Percentiles rank a stretch among this genome's conserved stretches.
Evolutionary conservation across 2,888 invertebrate species (phyloP).

Genomic region (Galerucella calmariensis): DNA sequence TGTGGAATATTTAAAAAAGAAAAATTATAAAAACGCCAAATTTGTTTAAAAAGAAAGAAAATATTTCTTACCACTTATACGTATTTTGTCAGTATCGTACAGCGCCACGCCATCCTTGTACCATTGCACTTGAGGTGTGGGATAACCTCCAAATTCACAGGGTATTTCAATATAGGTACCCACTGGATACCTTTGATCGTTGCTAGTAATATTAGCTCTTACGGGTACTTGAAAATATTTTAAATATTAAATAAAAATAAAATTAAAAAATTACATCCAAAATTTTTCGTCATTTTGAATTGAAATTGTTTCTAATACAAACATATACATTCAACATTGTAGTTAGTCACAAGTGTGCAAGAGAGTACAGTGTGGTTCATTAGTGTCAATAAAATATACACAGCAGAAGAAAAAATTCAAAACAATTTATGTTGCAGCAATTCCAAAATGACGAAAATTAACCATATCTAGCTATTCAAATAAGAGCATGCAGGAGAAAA

Average conservation of each 20-base stretch:
- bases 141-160: slow-evolving; percentile 83
- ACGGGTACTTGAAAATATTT: slow-evolving; percentile 70
- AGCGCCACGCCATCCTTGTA: slow-evolving; percentile 78
- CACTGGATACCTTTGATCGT: slow-evolving; percentile 70
- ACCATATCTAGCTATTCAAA: neutral
- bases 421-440: neutral
- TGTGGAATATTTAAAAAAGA: too few species aligned
- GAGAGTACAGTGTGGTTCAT: neutral
- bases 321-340: neutral
- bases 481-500: neutral
- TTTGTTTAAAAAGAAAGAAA: too few species aligned
- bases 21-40: too few species aligned
- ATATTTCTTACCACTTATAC: slow-evolving; percentile 71
- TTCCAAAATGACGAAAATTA: slow-evolving; percentile 11
- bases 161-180: slow-evolving; percentile 77
- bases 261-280: slow-evolving; percentile 9
- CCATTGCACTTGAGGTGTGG: slow-evolving; percentile 82
- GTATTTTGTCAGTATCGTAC: slow-evolving; percentile 68
- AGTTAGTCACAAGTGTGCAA: neutral
- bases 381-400: neutral
- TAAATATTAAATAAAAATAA: slow-evolving; percentile 20
- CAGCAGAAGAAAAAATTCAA: neutral
- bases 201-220: slow-evolving; percentile 71
- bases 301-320: neutral
- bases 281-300: slow-evolving; percentile 5